These are phyloP conservation scores for Pseudorasbora parva DNA, from an alignment of 2,113 vertebrate species.

Conservation along the genomic window DNA sequence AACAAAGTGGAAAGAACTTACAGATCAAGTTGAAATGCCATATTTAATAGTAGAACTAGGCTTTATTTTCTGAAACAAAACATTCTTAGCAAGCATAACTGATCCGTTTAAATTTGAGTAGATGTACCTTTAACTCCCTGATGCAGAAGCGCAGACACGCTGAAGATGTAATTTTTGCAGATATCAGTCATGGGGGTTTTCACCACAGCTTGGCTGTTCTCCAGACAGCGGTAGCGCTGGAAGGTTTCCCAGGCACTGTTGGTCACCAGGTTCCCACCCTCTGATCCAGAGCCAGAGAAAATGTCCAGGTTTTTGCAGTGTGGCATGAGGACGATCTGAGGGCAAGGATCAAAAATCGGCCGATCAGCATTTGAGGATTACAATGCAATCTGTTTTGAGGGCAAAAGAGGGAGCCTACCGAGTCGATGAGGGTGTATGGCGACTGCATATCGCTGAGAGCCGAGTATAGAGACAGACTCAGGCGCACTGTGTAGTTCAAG, in stretches of 20 bases:
- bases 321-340: slow-evolving; percentile 93
- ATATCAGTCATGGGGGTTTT: slow-evolving; percentile 93
- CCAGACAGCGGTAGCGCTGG: slow-evolving; percentile 92
- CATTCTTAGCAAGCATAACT: too few species aligned
- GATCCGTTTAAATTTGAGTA: too few species aligned
- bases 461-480: slow-evolving; percentile 89
- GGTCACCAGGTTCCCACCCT: slow-evolving; percentile 79
- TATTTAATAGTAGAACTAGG: not conserved
- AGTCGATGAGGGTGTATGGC: slow-evolving; percentile 93
- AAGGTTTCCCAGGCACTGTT: slow-evolving; percentile 91
- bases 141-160: slow-evolving; percentile 91
- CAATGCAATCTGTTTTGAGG: not conserved
- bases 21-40: not conserved
- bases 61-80: too few species aligned
- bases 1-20: not conserved
- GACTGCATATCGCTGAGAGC: slow-evolving; percentile 80
- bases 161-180: slow-evolving; percentile 92
- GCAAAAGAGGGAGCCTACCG: slow-evolving; percentile 76
- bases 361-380: not conserved
- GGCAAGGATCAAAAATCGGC: not conserved
- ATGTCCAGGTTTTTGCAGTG: slow-evolving; percentile 94
- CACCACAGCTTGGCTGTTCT: slow-evolving; percentile 91
- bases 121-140: slow-evolving; percentile 84
- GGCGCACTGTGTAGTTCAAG: slow-evolving; percentile 89
- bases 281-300: slow-evolving; percentile 80